Evolutionary conservation across 2,888 invertebrate genomes (phyloP).

Genomic region (Clitarchus hookeri): DNA sequence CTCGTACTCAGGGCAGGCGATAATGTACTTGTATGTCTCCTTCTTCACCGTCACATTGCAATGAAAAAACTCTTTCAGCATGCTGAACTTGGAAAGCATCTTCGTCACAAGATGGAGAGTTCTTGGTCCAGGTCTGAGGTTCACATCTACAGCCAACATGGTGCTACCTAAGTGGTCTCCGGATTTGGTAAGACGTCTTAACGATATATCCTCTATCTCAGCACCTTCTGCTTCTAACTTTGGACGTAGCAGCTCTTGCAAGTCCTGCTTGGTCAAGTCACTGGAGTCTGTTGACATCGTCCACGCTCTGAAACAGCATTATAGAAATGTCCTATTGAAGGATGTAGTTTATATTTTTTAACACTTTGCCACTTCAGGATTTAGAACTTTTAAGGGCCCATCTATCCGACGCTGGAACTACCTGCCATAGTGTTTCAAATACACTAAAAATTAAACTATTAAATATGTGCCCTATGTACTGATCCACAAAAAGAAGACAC

Average conservation of each 20-base stretch:
- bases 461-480: no score
- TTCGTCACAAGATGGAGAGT: constrained; percentile 50
- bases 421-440: no score
- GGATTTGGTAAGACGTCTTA: constrained; percentile 56
- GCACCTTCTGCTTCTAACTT: constrained; percentile 20
- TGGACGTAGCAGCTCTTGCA: neutral
- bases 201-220: constrained; percentile 53
- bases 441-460: no score
- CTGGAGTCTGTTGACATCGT: neutral
- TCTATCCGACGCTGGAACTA: no score
- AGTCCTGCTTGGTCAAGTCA: neutral
- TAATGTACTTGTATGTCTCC: constrained; percentile 51
- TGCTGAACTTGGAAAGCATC: constrained; percentile 51
- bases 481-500: no score
- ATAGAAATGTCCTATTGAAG: no score
- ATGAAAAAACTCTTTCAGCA: constrained; percentile 51
- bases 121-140: constrained; percentile 43
- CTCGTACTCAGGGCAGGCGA: constrained; percentile 48
- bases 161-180: constrained; percentile 68
- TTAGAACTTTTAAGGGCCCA: no score
- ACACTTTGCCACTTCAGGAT: no score
- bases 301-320: neutral
- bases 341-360: no score
- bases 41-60: constrained; percentile 52
- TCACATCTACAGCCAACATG: constrained; percentile 56